Conservation (phyloP, 2,888 invertebrate genomes). For the Dexiosoma caninum region DNA sequence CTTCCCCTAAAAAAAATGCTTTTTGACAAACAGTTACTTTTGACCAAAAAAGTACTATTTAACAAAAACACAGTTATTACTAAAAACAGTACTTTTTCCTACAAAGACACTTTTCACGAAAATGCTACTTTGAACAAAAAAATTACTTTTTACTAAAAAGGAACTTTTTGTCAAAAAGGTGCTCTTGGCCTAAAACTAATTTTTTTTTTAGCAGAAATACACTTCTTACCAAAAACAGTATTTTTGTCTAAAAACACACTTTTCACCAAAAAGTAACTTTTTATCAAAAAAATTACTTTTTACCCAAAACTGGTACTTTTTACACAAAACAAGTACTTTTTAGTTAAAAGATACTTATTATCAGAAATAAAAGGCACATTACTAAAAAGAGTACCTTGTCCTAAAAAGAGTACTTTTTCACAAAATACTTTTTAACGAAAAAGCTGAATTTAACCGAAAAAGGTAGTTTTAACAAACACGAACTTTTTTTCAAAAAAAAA, state of each 20-base stretch:
- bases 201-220: not conserved
- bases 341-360: not conserved
- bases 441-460: too few relatives aligned
- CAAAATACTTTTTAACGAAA: too few relatives aligned
- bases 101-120: not conserved
- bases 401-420: too few relatives aligned
- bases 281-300: not conserved
- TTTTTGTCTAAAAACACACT: not conserved
- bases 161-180: not conserved
- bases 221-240: not conserved
- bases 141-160: not conserved
- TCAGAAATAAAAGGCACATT: too few relatives aligned
- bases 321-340: not conserved
- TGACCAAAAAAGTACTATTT: not conserved
- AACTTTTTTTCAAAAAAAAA: not conserved
- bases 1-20: too few relatives aligned
- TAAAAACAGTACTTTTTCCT: not conserved
- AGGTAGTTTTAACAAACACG: not conserved
- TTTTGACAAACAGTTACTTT: not conserved
- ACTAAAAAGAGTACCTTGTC: too few relatives aligned
- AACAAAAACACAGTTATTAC: not conserved
- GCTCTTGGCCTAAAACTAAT: too few relatives aligned
- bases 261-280: not conserved
- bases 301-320: not conserved
- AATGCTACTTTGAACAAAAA: not conserved